Evolutionary conservation across 2,888 invertebrate species (phyloP).

Genomic region (Neocrepidodera transversa): DNA sequence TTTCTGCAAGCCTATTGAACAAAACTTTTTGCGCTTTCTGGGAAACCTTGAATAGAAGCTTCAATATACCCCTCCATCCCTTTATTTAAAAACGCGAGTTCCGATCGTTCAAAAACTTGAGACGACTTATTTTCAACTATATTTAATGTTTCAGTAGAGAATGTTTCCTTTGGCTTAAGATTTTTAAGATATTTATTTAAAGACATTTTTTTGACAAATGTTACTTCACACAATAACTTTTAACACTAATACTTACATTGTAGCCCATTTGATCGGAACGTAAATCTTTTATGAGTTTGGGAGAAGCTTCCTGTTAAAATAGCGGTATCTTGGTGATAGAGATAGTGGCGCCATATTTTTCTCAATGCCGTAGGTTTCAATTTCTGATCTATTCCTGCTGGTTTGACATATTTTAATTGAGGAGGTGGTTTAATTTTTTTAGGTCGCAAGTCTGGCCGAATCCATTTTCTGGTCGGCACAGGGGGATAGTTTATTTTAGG

Average conservation of each 20-base stretch:
- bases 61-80: too few relatives aligned
- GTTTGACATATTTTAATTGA: constrained; percentile 48
- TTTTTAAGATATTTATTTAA: too few relatives aligned
- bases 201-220: too few relatives aligned
- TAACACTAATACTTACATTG: constrained; percentile 55
- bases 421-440: constrained; percentile 43
- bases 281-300: constrained; percentile 51
- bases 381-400: constrained; percentile 50
- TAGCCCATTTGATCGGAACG: constrained; percentile 50
- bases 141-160: too few relatives aligned
- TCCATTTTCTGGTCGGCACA: constrained; percentile 55
- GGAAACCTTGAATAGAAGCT: too few relatives aligned
- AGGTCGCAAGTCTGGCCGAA: constrained; percentile 52
- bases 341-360: constrained; percentile 55
- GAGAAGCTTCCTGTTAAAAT: constrained; percentile 52
- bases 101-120: too few relatives aligned
- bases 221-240: too few relatives aligned
- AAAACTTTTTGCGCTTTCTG: too few relatives aligned
- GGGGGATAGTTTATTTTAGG: constrained; percentile 54
- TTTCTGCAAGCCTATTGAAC: too few relatives aligned
- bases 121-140: too few relatives aligned
- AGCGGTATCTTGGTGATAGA: constrained; percentile 44
- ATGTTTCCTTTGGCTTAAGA: too few relatives aligned
- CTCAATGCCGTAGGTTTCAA: constrained; percentile 50
- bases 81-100: too few relatives aligned